These are phyloP conservation scores for Cartodere bifasciata DNA, from an alignment of 2,888 invertebrate genomes.

Conservation along the genomic window DNA sequence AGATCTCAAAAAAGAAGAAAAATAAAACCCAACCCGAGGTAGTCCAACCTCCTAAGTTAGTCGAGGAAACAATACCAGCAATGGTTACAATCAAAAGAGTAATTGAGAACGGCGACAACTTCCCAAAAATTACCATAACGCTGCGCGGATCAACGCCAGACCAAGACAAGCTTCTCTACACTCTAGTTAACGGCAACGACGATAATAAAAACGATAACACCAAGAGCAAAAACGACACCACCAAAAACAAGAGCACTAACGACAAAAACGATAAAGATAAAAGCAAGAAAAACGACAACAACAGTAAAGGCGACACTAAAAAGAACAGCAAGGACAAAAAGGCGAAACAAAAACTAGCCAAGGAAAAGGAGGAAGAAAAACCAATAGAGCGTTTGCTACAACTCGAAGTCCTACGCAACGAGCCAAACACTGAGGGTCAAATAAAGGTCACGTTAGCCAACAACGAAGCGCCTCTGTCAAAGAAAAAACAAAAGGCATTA, in stretches of 20 bases:
- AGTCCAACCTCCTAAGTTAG: slow-evolving; percentile 20
- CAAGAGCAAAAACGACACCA: slow-evolving; percentile 18
- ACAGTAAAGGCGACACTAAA: slow-evolving; percentile 15
- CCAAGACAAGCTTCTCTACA: slow-evolving; percentile 61
- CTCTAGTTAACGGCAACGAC: slow-evolving; percentile 47
- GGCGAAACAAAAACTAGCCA: slow-evolving; percentile 27
- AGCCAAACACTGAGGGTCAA: too few relatives aligned
- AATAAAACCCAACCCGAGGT: slow-evolving; percentile 16
- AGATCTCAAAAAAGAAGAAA: slow-evolving; percentile 10
- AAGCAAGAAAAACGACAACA: slow-evolving; percentile 19
- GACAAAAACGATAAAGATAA: slow-evolving; percentile 25
- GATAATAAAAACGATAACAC: slow-evolving; percentile 14
- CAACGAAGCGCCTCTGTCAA: slow-evolving; percentile 12
- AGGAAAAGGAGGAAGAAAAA: too few relatives aligned
- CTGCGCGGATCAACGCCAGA: slow-evolving; percentile 60
- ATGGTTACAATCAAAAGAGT: slow-evolving; percentile 64
- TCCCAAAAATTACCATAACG: slow-evolving; percentile 66
- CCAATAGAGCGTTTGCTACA: too few relatives aligned
- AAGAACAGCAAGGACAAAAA: slow-evolving; percentile 20
- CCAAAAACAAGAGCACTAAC: slow-evolving; percentile 16
- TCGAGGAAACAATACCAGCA: slow-evolving; percentile 34
- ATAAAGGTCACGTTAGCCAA: too few relatives aligned
- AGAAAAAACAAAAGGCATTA: slow-evolving; percentile 14
- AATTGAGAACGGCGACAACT: slow-evolving; percentile 49
- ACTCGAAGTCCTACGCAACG: slow-evolving; percentile 16